phyloP scores from a whole-genome alignment of 1,140 invertebrate genomes.

The Macrostomum lignano region DNA sequence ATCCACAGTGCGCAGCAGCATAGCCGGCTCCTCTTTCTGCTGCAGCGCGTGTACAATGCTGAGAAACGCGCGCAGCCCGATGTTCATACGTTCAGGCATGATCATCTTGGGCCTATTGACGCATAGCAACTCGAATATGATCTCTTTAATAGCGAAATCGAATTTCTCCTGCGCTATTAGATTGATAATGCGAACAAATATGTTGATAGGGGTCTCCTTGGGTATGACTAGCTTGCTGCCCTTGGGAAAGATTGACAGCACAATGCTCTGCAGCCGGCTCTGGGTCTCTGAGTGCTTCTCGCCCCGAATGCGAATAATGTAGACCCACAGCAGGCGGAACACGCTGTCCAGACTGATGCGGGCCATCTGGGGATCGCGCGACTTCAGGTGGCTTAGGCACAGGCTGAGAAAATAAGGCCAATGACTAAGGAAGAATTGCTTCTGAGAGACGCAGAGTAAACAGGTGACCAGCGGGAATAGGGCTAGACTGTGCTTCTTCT shows the following conservation, averaged over 20 bases:
- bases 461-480: conserved; percentile 70
- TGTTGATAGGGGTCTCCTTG: conserved; percentile 79
- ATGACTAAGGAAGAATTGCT: conserved; percentile 77
- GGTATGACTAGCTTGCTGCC: conserved; percentile 88
- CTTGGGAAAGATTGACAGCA: conserved; percentile 88
- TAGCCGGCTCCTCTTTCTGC: conserved; percentile 90
- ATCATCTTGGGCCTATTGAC: conserved; percentile 74
- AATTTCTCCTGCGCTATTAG: conserved; percentile 83
- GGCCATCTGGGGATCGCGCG: conserved; percentile 83
- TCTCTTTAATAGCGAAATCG: conserved; percentile 92
- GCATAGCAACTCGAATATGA: conserved; percentile 82
- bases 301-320: conserved; percentile 98
- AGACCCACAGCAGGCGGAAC: conserved; percentile 43
- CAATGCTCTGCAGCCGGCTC: conserved; percentile 74
- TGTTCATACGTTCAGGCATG: conserved; percentile 64
- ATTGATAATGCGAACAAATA: conserved; percentile 98
- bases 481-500: conserved; percentile 67
- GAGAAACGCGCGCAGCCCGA: conserved; percentile 67
- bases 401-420: conserved; percentile 93
- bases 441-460: conserved; percentile 82
- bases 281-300: conserved; percentile 93
- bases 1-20: conserved; percentile 67
- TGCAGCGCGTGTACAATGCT: conserved; percentile 91
- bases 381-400: conserved; percentile 87
- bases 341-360: conserved; percentile 56